These are phyloP conservation scores for Peromyscus polionotus DNA, from an alignment of 2,113 vertebrate genomes.

Conservation along the genomic window DNA sequence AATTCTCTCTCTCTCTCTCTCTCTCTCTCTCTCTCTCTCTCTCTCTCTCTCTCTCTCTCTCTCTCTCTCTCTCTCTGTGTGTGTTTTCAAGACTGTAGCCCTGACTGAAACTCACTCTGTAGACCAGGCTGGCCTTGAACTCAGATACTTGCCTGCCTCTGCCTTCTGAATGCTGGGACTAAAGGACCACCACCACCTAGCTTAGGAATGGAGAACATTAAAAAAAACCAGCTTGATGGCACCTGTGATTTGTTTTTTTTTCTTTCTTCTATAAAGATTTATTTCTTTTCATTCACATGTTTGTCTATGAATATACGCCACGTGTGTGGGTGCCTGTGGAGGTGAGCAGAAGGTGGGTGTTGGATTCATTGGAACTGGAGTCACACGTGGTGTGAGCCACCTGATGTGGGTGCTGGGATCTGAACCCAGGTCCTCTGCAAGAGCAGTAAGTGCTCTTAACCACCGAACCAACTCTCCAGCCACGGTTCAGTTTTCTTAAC, in stretches of 20 bases:
- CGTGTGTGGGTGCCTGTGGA: background rate
- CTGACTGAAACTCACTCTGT: background rate
- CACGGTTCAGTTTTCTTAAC: background rate
- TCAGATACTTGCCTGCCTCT: background rate
- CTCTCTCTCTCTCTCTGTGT: background rate
- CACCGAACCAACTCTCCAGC: background rate
- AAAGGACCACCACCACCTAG: background rate
- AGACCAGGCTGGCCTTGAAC: background rate
- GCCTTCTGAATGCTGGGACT: background rate
- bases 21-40: no score
- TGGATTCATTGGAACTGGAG: background rate
- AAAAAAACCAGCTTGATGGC: background rate
- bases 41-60: background rate
- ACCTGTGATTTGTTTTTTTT: background rate
- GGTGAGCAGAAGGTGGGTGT: background rate
- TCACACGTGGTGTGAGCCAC: background rate
- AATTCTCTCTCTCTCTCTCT: background rate
- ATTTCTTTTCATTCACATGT: background rate
- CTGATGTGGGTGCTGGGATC: background rate
- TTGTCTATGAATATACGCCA: no score
- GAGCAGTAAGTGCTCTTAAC: background rate
- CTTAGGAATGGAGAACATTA: constrained; percentile 15
- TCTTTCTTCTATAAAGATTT: background rate
- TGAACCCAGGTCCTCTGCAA: background rate
- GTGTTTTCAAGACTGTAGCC: background rate